phyloP scores from a whole-genome alignment of 2,797 vertebrate genomes.

The Sarcophilus harrisii region DNA sequence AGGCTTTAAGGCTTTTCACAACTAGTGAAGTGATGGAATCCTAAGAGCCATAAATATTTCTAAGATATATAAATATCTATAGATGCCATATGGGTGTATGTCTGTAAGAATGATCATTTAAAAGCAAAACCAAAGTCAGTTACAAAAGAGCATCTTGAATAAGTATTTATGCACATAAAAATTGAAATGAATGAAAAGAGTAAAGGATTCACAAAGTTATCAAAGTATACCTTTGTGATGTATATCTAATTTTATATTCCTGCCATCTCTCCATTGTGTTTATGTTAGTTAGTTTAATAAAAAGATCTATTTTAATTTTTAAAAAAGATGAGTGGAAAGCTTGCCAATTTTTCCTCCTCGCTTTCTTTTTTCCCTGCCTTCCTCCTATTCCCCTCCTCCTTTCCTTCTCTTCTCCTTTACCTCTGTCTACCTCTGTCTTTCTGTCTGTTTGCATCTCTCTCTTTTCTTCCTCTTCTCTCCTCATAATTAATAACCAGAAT shows the following conservation, averaged over 20 bases:
- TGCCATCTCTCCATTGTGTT: neutral
- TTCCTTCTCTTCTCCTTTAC: neutral
- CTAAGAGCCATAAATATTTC: neutral
- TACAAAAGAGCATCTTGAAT: neutral
- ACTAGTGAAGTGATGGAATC: neutral
- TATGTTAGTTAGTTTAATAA: neutral
- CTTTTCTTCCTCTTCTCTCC: neutral
- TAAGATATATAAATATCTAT: too few species aligned
- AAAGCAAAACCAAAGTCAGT: neutral
- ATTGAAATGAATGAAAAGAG: neutral
- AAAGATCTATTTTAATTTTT: neutral
- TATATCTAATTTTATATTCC: neutral
- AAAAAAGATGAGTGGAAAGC: neutral
- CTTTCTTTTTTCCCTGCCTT: too few species aligned
- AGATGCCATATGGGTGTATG: too few species aligned
- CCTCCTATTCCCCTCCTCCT: too few species aligned
- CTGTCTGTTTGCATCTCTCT: neutral
- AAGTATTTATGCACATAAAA: neutral
- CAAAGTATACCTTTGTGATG: neutral
- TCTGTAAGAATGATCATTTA: neutral
- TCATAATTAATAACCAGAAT: neutral
- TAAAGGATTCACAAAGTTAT: neutral
- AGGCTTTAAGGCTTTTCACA: too few species aligned
- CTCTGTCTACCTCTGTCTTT: neutral
- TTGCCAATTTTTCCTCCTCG: neutral